phyloP scores from a whole-genome alignment of 1,140 invertebrate genomes.

The Leptinotarsa defecta region DNA sequence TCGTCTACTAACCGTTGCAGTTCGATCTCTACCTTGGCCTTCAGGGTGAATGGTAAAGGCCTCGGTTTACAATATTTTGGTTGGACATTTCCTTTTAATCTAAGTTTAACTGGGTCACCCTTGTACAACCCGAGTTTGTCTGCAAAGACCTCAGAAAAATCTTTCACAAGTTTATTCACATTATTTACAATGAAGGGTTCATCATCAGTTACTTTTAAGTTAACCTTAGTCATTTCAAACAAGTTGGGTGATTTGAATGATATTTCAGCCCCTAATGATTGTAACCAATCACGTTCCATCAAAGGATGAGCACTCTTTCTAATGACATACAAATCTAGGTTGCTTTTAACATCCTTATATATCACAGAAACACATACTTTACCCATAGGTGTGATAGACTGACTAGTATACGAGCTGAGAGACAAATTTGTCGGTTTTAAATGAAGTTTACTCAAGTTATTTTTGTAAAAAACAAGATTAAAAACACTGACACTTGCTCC shows the following conservation, averaged over 20 bases:
- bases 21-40: constrained; percentile 43
- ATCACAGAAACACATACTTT: too few species aligned
- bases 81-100: constrained; percentile 32
- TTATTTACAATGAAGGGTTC: background rate
- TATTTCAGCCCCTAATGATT: background rate
- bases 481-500: too few species aligned
- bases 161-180: background rate
- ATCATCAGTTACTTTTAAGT: constrained; percentile 3
- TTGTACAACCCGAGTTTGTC: background rate
- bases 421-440: too few species aligned
- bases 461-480: too few species aligned
- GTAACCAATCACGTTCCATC: background rate
- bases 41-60: constrained; percentile 43
- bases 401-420: too few species aligned
- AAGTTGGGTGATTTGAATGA: background rate
- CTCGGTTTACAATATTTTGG: constrained; percentile 41
- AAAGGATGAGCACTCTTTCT: background rate
- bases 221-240: background rate
- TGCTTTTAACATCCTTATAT: too few species aligned
- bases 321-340: background rate
- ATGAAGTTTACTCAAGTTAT: too few species aligned
- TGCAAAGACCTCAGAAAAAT: background rate
- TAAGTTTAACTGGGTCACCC: background rate
- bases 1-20: constrained; percentile 32
- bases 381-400: too few species aligned